Evolutionary conservation across 1,140 invertebrate species (phyloP).

Genomic region (Leptinotarsa undecemlineata): DNA sequence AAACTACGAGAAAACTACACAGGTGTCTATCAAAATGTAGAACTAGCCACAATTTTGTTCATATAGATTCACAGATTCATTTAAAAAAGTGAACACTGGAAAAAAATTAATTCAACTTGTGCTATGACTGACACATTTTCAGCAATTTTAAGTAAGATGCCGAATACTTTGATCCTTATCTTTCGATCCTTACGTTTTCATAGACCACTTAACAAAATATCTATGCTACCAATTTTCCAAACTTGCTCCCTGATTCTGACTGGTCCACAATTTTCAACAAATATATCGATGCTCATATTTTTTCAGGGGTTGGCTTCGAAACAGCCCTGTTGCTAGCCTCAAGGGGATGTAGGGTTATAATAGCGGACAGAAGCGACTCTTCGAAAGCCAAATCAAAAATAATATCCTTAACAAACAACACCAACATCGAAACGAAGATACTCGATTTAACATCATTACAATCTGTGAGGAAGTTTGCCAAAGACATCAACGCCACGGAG

Average conservation of each 20-base stretch:
- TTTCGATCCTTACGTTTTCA: too few relatives aligned
- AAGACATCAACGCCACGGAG: constrained; percentile 56
- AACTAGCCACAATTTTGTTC: too few relatives aligned
- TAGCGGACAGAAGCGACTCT: constrained; percentile 49
- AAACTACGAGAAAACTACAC: too few relatives aligned
- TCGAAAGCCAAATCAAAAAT: constrained; percentile 54
- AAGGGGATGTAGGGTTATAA: constrained; percentile 48
- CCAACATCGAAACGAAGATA: constrained; percentile 51
- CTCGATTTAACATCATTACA: constrained; percentile 56
- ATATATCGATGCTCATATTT: neutral
- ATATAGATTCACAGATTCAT: too few relatives aligned
- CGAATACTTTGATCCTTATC: too few relatives aligned
- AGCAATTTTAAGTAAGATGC: too few relatives aligned
- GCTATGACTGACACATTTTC: too few relatives aligned
- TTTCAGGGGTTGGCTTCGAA: constrained; percentile 49
- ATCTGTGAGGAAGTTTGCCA: constrained; percentile 58
- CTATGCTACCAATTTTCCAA: too few relatives aligned
- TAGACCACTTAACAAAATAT: too few relatives aligned
- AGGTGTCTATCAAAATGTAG: too few relatives aligned
- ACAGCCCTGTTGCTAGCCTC: constrained; percentile 49
- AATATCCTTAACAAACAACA: constrained; percentile 48
- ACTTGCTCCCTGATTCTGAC: neutral
- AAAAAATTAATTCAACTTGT: too few relatives aligned
- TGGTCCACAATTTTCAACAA: neutral
- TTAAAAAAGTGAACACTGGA: too few relatives aligned